These are phyloP conservation scores for Caracal caracal DNA, from an alignment of 2,113 vertebrate species.

Conservation along the genomic window DNA sequence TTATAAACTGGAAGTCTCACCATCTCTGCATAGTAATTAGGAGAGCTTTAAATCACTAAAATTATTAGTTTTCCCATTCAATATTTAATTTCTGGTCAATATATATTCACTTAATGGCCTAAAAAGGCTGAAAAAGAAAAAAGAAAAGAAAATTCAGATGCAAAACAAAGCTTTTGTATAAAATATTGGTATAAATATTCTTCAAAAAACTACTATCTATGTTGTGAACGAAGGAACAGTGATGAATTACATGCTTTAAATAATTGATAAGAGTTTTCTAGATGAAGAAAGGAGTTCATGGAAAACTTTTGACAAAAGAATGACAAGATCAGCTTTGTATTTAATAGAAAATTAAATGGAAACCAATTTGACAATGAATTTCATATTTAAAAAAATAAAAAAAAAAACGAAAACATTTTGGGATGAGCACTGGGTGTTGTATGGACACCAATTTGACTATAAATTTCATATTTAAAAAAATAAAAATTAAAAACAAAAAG, in stretches of 20 bases:
- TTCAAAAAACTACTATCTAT: not conserved
- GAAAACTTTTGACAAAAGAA: not conserved
- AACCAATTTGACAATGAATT: too few relatives aligned
- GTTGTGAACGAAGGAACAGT: not conserved
- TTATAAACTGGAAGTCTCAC: not conserved
- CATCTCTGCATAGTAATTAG: not conserved
- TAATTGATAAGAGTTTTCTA: not conserved
- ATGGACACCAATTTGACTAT: too few relatives aligned
- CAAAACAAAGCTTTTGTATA: not conserved
- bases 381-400: too few relatives aligned
- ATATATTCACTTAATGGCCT: not conserved
- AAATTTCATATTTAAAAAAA: too few relatives aligned
- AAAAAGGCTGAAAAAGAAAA: not conserved
- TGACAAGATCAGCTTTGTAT: not conserved
- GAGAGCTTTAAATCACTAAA: not conserved
- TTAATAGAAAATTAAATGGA: not conserved
- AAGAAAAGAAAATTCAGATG: not conserved
- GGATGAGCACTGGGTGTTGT: too few relatives aligned
- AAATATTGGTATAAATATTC: not conserved
- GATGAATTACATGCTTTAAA: not conserved
- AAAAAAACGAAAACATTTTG: too few relatives aligned
- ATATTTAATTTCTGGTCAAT: not conserved
- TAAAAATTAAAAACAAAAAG: not conserved
- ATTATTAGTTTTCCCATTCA: not conserved
- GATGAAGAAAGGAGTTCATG: not conserved